Evolutionary conservation across 2,113 vertebrate species (phyloP).

Genomic region (Tachysurus vachellii): DNA sequence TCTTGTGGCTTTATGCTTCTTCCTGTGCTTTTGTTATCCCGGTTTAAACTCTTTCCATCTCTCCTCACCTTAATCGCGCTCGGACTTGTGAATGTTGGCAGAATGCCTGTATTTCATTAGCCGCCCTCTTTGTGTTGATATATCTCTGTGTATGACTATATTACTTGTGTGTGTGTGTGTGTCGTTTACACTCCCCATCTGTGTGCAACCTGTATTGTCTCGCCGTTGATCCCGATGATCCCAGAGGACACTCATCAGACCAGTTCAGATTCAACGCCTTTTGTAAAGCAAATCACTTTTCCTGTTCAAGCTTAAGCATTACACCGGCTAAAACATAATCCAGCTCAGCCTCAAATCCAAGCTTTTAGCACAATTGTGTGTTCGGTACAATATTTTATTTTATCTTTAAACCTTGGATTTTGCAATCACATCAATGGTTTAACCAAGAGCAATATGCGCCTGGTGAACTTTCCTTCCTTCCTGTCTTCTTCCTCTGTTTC

Average conservation of each 20-base stretch:
- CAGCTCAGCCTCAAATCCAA: constrained; percentile 17
- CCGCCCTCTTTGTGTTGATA: not conserved
- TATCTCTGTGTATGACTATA: not conserved
- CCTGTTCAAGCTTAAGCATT: constrained; percentile 1
- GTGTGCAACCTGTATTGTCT: constrained; percentile 25
- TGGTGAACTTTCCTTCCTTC: not conserved
- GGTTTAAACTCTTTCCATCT: constrained; percentile 9
- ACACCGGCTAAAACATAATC: not conserved
- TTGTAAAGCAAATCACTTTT: constrained; percentile 21
- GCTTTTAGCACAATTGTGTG: constrained; percentile 28
- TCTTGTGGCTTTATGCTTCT: constrained; percentile 21
- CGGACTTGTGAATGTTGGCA: constrained; percentile 46
- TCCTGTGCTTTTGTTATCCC: constrained; percentile 27
- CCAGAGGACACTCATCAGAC: constrained; percentile 27
- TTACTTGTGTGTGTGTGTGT: constrained; percentile 8
- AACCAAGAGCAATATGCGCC: constrained; percentile 9
- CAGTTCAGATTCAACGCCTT: not conserved
- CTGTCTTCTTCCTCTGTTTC: not conserved
- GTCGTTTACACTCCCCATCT: not conserved
- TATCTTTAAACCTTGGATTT: not conserved
- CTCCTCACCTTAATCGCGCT: constrained; percentile 25
- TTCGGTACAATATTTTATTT: not conserved
- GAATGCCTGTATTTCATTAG: constrained; percentile 37
- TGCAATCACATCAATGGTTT: not conserved
- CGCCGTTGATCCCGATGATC: constrained; percentile 2